phyloP scores from a whole-genome alignment of 2,797 vertebrate species.

The Manis crassicaudata region DNA sequence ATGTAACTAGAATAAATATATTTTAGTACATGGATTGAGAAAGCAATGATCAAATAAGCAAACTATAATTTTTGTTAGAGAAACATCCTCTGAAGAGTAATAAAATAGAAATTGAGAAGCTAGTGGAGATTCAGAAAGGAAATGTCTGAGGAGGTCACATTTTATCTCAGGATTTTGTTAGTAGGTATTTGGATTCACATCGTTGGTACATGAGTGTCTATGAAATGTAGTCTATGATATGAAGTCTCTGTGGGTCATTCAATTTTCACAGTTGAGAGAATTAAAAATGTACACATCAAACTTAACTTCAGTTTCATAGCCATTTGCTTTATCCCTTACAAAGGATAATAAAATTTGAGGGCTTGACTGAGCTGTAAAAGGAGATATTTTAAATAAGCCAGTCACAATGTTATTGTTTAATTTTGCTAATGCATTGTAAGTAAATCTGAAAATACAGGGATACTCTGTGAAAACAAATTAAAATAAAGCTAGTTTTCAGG shows the following conservation, averaged over 20 bases:
- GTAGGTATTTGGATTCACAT: constrained; percentile 21
- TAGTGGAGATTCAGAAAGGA: neutral
- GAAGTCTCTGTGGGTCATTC: neutral
- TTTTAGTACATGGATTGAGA: neutral
- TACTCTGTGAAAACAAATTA: neutral
- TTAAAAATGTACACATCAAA: constrained; percentile 57
- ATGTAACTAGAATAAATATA: neutral
- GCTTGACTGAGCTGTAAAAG: neutral
- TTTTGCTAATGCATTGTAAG: constrained; percentile 51
- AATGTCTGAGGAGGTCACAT: neutral
- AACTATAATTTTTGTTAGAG: neutral
- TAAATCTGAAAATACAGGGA: neutral
- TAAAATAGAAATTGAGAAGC: neutral
- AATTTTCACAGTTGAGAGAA: constrained; percentile 46
- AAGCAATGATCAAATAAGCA: neutral
- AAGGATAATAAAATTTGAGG: constrained; percentile 45
- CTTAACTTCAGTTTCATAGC: constrained; percentile 12
- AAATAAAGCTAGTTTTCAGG: neutral
- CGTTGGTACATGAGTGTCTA: neutral
- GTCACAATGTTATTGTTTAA: neutral
- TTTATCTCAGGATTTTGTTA: neutral
- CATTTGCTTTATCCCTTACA: neutral
- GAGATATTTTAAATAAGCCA: constrained; percentile 23
- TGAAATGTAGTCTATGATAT: constrained; percentile 7
- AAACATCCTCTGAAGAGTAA: neutral